Evolutionary conservation across 1,140 invertebrate genomes (phyloP).

Genomic region (Chironomus tepperi): DNA sequence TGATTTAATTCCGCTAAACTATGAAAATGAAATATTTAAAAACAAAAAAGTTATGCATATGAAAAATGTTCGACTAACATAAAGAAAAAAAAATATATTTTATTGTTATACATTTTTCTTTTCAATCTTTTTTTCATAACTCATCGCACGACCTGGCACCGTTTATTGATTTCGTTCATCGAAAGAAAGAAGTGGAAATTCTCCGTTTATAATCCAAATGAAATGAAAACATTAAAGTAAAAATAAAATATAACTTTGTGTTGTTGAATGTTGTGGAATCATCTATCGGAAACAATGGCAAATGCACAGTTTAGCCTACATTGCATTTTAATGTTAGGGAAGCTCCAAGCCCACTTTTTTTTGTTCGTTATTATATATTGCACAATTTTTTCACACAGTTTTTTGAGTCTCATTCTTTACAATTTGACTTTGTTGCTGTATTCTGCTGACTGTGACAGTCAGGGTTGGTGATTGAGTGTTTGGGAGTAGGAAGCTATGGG

Average conservation of each 20-base stretch:
- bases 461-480: too few species aligned
- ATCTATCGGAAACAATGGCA: not conserved
- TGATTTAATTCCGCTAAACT: not conserved
- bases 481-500: too few species aligned
- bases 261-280: not conserved
- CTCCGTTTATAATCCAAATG: not conserved
- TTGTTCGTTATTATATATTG: not conserved
- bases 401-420: not conserved
- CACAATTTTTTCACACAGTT: constrained; percentile 8
- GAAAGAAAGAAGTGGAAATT: not conserved
- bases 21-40: too few species aligned
- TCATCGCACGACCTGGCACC: not conserved
- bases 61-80: constrained; percentile 1
- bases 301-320: constrained; percentile 6
- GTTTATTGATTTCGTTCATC: not conserved
- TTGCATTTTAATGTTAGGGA: not conserved
- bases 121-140: not conserved
- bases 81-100: constrained; percentile 6
- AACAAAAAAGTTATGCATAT: not conserved
- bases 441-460: too few species aligned
- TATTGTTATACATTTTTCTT: constrained; percentile 2
- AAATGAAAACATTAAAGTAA: not conserved
- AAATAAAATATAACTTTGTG: too few species aligned
- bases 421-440: too few species aligned
- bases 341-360: not conserved